A percentile compares a stretch with the other conserved stretches of the same genome.
These are phyloP conservation scores for Sebastes steindachneri DNA, from an alignment of 2,797 vertebrate genomes.

Conservation along the genomic window DNA sequence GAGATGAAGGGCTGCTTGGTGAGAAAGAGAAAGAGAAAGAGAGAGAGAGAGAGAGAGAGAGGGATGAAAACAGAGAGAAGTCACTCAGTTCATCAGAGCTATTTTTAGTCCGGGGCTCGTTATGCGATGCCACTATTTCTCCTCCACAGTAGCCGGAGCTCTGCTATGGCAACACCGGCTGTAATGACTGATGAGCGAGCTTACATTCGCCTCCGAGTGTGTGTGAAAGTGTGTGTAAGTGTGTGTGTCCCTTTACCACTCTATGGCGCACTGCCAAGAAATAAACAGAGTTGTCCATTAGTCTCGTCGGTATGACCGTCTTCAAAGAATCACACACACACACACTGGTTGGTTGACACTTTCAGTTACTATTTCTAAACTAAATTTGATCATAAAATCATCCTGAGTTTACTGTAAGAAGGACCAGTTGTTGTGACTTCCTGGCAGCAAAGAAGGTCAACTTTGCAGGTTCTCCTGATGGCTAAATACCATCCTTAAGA, in stretches of 20 bases:
- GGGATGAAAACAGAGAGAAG: slow-evolving; percentile 2
- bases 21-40: background rate
- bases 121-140: slow-evolving; percentile 22
- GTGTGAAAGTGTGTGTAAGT: background rate
- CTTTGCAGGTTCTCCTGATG: background rate
- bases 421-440: background rate
- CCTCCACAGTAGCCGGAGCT: slow-evolving; percentile 40
- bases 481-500: too few species aligned
- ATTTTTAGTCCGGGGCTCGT: slow-evolving; percentile 36
- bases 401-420: background rate
- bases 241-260: background rate
- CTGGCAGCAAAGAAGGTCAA: background rate
- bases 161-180: slow-evolving; percentile 63
- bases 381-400: background rate
- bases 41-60: background rate
- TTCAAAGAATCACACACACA: slow-evolving; percentile 24
- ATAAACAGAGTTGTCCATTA: slow-evolving; percentile 33
- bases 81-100: background rate
- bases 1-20: background rate
- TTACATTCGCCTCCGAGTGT: slow-evolving; percentile 6
- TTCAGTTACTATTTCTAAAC: background rate
- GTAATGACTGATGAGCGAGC: slow-evolving; percentile 46
- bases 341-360: background rate
- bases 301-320: slow-evolving; percentile 15
- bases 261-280: slow-evolving; percentile 27